phyloP scores from a whole-genome alignment of 2,888 invertebrate species.

The Orthosia gothica region DNA sequence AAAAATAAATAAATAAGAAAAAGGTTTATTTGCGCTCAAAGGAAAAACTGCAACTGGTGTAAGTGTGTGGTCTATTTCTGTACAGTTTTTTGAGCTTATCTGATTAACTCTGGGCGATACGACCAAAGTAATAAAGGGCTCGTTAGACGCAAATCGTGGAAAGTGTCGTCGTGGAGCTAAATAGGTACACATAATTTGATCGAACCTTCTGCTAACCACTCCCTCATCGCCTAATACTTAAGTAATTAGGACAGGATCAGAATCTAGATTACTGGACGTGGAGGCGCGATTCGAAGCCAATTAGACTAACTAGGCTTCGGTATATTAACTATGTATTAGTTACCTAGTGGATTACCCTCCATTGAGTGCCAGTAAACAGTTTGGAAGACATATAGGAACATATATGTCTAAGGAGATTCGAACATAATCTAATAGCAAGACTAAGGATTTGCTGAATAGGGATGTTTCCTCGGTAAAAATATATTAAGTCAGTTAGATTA shows the following conservation, averaged over 20 bases:
- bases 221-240: conserved; percentile 20
- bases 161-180: too few relatives aligned
- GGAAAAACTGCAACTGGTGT: too few relatives aligned
- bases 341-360: conserved; percentile 5
- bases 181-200: background rate
- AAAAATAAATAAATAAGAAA: too few relatives aligned
- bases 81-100: too few relatives aligned
- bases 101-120: too few relatives aligned
- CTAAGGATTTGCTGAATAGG: too few relatives aligned
- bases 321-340: conserved; percentile 44
- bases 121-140: too few relatives aligned
- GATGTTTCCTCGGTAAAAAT: too few relatives aligned
- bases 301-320: conserved; percentile 43
- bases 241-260: conserved; percentile 50
- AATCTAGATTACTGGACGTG: conserved; percentile 47
- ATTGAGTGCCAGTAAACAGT: conserved; percentile 2
- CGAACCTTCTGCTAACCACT: conserved; percentile 29
- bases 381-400: background rate
- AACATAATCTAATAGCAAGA: background rate
- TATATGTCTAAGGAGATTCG: background rate
- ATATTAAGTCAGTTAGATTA: too few relatives aligned
- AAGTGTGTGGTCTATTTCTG: too few relatives aligned
- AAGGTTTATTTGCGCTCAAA: too few relatives aligned
- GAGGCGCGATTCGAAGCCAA: conserved; percentile 50
- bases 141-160: too few relatives aligned